Conservation (phyloP, 1,140 invertebrate genomes). For the Drosophila serrata region DNA sequence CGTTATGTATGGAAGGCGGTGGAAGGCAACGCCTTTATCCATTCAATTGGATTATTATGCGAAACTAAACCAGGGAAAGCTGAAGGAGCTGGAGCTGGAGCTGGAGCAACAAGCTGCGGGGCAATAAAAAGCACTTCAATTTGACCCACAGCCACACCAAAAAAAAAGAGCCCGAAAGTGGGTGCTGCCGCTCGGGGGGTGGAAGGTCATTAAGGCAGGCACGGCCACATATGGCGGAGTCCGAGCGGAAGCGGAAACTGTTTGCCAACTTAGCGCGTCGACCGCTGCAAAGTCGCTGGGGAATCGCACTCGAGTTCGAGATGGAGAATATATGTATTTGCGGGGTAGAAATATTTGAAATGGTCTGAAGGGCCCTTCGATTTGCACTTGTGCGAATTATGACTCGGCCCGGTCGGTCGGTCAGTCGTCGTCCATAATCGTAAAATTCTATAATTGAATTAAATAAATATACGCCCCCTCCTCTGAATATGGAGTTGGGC, state of each 20-base stretch:
- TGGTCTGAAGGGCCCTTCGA: slow-evolving; percentile 50
- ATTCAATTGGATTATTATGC: slow-evolving; percentile 82
- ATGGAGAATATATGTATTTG: not conserved
- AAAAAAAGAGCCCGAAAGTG: slow-evolving; percentile 43
- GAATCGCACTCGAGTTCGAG: slow-evolving; percentile 35
- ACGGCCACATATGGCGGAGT: slow-evolving; percentile 63
- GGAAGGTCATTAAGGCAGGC: slow-evolving; percentile 70
- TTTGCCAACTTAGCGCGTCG: slow-evolving; percentile 74
- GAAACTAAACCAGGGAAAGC: slow-evolving; percentile 62
- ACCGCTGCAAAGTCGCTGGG: slow-evolving; percentile 64
- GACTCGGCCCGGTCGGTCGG: slow-evolving; percentile 56
- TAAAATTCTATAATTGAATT: slow-evolving; percentile 84
- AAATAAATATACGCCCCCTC: slow-evolving; percentile 67
- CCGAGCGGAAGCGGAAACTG: slow-evolving; percentile 76
- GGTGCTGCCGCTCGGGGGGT: slow-evolving; percentile 10
- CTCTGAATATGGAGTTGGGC: slow-evolving; percentile 19
- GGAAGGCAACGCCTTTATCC: slow-evolving; percentile 30
- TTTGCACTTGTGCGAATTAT: slow-evolving; percentile 82
- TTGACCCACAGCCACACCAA: slow-evolving; percentile 65
- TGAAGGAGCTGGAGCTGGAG: slow-evolving; percentile 24
- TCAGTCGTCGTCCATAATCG: slow-evolving; percentile 63
- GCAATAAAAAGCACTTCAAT: slow-evolving; percentile 84
- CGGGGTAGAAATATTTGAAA: slow-evolving; percentile 2
- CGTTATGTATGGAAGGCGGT: slow-evolving; percentile 63
- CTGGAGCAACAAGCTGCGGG: slow-evolving; percentile 76